Evolutionary conservation across 2,888 invertebrate genomes (phyloP).

Genomic region (Tipula confusa): DNA sequence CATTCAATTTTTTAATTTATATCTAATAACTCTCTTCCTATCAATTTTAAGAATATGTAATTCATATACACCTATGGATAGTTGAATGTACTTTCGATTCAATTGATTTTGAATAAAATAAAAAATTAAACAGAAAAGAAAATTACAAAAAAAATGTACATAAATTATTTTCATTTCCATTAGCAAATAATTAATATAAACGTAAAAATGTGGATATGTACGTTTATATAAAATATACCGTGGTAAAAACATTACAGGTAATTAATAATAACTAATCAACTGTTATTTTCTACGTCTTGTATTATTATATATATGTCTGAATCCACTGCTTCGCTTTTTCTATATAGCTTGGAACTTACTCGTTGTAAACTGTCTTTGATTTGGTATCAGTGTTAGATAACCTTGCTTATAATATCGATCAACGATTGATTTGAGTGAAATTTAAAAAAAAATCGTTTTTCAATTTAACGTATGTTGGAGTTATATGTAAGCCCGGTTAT

Average conservation of each 20-base stretch:
- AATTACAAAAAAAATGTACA: not conserved
- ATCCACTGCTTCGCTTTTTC: not conserved
- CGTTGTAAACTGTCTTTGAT: no score
- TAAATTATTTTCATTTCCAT: not conserved
- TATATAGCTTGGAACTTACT: no score
- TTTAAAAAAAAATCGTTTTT: no score
- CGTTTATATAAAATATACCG: not conserved
- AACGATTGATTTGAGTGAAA: no score
- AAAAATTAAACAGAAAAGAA: not conserved
- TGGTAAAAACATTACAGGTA: not conserved
- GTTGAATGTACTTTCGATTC: slow-evolving; percentile 1
- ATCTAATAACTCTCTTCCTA: not conserved
- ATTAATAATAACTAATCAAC: slow-evolving; percentile 16
- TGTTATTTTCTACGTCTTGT: not conserved
- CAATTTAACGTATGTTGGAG: no score
- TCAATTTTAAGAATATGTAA: not conserved
- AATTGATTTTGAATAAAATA: not conserved
- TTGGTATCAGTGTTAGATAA: no score
- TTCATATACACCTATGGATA: not conserved
- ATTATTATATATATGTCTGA: not conserved
- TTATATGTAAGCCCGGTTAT: no score
- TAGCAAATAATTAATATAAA: slow-evolving; percentile 8
- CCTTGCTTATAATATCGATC: no score
- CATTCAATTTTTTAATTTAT: not conserved
- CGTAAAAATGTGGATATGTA: not conserved